Conservation (phyloP, 2,888 invertebrate genomes). For the Andrena flavipes region DNA sequence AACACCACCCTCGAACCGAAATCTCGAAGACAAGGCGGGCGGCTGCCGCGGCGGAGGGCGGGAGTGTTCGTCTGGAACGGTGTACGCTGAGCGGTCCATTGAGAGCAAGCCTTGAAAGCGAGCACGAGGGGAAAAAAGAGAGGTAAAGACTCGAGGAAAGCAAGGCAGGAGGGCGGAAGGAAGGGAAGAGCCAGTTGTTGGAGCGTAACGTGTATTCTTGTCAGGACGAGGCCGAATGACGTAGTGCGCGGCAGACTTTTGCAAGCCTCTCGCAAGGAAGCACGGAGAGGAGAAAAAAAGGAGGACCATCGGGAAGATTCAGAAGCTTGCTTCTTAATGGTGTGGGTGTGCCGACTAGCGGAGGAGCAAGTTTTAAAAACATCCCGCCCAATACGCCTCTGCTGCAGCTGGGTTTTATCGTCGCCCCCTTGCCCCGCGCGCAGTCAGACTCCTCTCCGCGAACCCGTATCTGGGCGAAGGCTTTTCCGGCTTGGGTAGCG, state of each 20-base stretch:
- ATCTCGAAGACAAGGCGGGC: slow-evolving; percentile 50
- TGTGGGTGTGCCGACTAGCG: slow-evolving; percentile 69
- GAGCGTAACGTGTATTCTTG: slow-evolving; percentile 80
- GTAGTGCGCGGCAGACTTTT: slow-evolving; percentile 63
- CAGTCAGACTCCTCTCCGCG: slow-evolving; percentile 36
- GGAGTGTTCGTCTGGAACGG: slow-evolving; percentile 48
- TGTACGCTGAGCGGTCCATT: slow-evolving; percentile 40
- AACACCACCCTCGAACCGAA: slow-evolving; percentile 60
- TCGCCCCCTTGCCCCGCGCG: slow-evolving; percentile 43
- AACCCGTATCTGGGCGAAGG: slow-evolving; percentile 54
- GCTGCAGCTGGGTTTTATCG: slow-evolving; percentile 70
- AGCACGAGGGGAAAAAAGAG: not conserved
- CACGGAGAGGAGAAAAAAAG: slow-evolving; percentile 14
- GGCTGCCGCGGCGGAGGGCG: not conserved
- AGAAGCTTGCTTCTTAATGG: slow-evolving; percentile 66
- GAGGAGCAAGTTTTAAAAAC: slow-evolving; percentile 76
- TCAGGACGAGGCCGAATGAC: slow-evolving; percentile 71
- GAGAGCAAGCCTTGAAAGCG: slow-evolving; percentile 36
- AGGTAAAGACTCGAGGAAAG: slow-evolving; percentile 27
- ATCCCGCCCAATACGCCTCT: slow-evolving; percentile 63
- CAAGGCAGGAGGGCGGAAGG: slow-evolving; percentile 9
- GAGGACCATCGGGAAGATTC: slow-evolving; percentile 43
- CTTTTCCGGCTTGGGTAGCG: slow-evolving; percentile 46
- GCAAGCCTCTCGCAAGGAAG: slow-evolving; percentile 43
- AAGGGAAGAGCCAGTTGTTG: slow-evolving; percentile 70